phyloP scores from a whole-genome alignment of 2,113 vertebrate species.

The Romanogobio albipinnatus region DNA sequence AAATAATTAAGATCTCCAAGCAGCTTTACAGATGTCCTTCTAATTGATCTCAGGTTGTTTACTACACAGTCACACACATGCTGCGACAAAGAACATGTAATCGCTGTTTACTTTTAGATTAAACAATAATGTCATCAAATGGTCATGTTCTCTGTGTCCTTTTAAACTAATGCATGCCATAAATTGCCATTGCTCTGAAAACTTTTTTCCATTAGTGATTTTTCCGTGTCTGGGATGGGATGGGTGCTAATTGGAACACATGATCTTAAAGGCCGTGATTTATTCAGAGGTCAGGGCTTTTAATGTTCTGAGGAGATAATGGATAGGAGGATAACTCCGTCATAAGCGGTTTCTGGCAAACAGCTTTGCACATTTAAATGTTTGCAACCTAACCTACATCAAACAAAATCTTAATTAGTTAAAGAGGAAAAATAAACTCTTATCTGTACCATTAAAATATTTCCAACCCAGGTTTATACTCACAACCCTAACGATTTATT shows the following conservation, averaged over 20 bases:
- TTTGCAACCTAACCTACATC: neutral
- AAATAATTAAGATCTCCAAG: slow-evolving; percentile 43
- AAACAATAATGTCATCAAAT: neutral
- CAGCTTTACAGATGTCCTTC: slow-evolving; percentile 35
- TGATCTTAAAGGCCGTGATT: neutral
- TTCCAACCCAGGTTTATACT: neutral
- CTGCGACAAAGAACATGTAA: neutral
- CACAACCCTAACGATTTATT: neutral
- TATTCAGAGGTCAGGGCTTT: neutral
- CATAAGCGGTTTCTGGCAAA: neutral
- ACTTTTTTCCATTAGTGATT: slow-evolving; percentile 12
- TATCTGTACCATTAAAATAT: slow-evolving; percentile 6
- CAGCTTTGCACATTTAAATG: neutral
- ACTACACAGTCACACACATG: slow-evolving; percentile 20
- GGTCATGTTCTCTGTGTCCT: neutral
- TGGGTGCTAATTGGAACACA: neutral
- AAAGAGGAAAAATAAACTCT: neutral
- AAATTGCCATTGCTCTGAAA: neutral
- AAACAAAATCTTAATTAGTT: slow-evolving; percentile 1
- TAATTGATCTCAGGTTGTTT: slow-evolving; percentile 40
- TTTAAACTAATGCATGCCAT: neutral
- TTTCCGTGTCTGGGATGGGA: neutral
- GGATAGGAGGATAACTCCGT: neutral
- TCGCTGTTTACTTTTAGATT: neutral
- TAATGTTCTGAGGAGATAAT: neutral